Evolutionary conservation across 2,797 vertebrate species (phyloP).

Genomic region (Cirrhinus mrigala): DNA sequence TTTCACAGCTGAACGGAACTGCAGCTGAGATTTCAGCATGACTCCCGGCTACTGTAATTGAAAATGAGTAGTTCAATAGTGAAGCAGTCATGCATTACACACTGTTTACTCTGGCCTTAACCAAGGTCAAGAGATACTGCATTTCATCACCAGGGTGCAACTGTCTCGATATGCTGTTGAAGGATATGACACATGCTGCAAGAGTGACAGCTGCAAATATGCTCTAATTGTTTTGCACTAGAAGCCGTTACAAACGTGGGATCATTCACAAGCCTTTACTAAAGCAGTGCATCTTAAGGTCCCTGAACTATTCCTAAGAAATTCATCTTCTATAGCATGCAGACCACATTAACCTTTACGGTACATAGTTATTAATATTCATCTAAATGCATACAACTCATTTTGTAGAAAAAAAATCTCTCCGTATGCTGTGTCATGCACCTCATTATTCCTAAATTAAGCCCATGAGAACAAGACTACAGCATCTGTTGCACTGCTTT

Average conservation of each 20-base stretch:
- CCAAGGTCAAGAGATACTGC: conserved; percentile 30
- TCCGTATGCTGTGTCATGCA: neutral
- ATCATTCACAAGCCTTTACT: neutral
- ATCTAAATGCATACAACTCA: neutral
- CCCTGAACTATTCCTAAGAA: neutral
- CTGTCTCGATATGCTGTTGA: neutral
- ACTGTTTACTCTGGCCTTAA: conserved; percentile 18
- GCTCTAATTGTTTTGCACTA: conserved; percentile 11
- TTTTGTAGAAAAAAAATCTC: neutral
- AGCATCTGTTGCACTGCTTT: conserved; percentile 28
- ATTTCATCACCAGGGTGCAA: conserved; percentile 15
- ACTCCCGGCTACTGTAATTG: conserved; percentile 11
- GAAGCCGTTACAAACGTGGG: neutral
- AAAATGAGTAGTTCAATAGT: conserved; percentile 26
- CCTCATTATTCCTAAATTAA: conserved; percentile 7
- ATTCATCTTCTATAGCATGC: conserved; percentile 13
- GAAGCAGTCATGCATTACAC: conserved; percentile 7
- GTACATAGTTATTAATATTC: neutral
- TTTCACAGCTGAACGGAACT: neutral
- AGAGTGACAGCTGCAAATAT: neutral
- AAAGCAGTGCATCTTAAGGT: conserved; percentile 2
- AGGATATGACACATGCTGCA: conserved; percentile 5
- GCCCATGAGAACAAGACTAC: neutral
- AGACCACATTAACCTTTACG: neutral
- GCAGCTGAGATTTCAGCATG: conserved; percentile 13